Conservation (phyloP, 1,140 invertebrate genomes). For the Atta colombica region DNA sequence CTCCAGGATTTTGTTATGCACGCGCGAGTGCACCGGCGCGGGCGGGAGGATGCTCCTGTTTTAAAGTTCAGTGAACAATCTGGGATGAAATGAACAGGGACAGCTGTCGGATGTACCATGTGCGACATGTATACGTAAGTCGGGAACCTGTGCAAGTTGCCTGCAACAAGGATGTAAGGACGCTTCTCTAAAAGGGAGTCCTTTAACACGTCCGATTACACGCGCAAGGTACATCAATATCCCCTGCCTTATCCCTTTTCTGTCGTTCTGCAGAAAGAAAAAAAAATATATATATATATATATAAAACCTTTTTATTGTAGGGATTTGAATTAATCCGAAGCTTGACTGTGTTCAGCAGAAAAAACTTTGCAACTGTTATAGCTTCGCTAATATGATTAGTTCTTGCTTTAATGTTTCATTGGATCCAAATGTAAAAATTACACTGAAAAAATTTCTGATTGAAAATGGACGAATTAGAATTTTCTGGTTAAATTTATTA, state of each 20-base stretch:
- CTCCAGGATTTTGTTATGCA: constrained; percentile 62
- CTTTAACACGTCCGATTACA: constrained; percentile 27
- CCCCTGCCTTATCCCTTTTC: neutral
- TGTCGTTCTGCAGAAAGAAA: neutral
- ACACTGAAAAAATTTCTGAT: too few species aligned
- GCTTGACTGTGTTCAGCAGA: too few species aligned
- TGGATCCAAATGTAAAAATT: too few species aligned
- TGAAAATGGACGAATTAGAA: too few species aligned
- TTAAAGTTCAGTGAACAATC: constrained; percentile 73
- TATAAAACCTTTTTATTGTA: neutral
- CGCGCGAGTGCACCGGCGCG: constrained; percentile 17
- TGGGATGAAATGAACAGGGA: constrained; percentile 40
- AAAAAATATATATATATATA: neutral
- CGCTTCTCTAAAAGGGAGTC: constrained; percentile 56
- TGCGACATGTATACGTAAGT: constrained; percentile 58
- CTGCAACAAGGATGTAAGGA: constrained; percentile 49
- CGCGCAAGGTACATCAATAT: neutral
- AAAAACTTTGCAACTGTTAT: too few species aligned
- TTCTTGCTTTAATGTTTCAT: too few species aligned
- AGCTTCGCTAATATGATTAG: too few species aligned
- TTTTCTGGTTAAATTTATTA: too few species aligned
- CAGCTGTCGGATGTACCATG: constrained; percentile 60
- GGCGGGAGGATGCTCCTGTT: neutral
- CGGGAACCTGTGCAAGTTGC: constrained; percentile 59
- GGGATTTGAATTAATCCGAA: too few species aligned